Percentiles rank a stretch among this genome's conserved stretches.
These are phyloP conservation scores for Oreochromis spilurus DNA, from an alignment of 2,113 vertebrate species.

Conservation along the genomic window DNA sequence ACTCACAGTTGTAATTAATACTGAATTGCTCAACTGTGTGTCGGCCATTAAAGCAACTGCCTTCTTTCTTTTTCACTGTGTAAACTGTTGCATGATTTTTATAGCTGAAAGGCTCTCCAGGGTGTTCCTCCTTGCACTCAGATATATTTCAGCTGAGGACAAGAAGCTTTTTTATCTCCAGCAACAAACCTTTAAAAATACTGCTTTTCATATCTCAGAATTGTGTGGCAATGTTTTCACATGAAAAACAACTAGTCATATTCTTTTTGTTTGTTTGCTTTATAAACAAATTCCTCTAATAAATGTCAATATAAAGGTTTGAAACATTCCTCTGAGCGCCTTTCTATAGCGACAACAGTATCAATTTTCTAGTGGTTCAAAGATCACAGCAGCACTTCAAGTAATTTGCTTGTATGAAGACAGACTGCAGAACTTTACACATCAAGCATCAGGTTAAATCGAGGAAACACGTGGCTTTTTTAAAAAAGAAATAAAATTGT, in stretches of 20 bases:
- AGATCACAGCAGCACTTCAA: neutral
- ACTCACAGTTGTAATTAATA: neutral
- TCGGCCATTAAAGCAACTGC: neutral
- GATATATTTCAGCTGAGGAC: neutral
- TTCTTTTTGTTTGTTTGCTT: neutral
- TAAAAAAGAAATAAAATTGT: neutral
- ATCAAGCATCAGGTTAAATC: neutral
- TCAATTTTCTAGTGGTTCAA: neutral
- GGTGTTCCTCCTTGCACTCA: neutral
- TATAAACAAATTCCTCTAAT: neutral
- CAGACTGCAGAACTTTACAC: neutral
- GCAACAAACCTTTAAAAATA: neutral
- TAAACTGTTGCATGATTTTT: neutral
- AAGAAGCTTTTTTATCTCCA: neutral
- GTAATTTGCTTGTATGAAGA: neutral
- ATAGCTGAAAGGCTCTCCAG: neutral
- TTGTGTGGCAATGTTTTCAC: neutral
- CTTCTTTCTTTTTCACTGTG: neutral
- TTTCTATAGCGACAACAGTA: neutral
- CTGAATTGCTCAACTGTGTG: neutral
- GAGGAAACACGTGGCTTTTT: neutral
- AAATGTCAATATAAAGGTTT: neutral
- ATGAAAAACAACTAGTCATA: neutral
- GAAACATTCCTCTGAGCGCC: neutral
- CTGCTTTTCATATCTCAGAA: neutral